These are phyloP conservation scores for Cephus spinipes DNA, from an alignment of 2,888 invertebrate genomes.

Conservation along the genomic window DNA sequence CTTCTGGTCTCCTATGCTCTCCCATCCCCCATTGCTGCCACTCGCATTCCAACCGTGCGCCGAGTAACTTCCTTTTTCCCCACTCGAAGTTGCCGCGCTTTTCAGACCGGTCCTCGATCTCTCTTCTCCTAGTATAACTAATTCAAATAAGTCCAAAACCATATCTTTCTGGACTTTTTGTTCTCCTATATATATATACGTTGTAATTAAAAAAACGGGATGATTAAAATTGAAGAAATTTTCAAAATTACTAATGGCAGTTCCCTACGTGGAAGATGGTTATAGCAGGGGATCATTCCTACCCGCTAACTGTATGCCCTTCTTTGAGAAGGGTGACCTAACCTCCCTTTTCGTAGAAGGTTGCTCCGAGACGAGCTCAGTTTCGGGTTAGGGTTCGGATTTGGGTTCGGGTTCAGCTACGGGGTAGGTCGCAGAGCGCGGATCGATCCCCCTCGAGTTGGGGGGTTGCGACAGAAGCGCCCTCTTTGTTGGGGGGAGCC, in stretches of 20 bases:
- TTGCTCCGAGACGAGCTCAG: constrained; percentile 4
- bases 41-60: not conserved
- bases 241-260: not conserved
- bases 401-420: constrained; percentile 42
- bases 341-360: constrained; percentile 1
- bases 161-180: constrained; percentile 3
- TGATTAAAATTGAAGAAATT: not conserved
- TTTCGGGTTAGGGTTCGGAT: constrained; percentile 31
- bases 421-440: constrained; percentile 44
- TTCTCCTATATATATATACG: not conserved
- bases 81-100: not conserved
- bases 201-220: not conserved
- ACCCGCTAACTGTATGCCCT: not conserved
- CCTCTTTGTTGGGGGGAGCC: constrained; percentile 35
- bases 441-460: constrained; percentile 55
- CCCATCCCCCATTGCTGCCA: not conserved
- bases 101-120: not conserved
- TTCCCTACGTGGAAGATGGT: not conserved
- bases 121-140: not conserved
- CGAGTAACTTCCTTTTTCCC: not conserved
- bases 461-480: constrained; percentile 37
- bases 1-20: not conserved
- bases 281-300: not conserved
- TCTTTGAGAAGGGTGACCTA: constrained; percentile 6
- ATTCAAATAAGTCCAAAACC: not conserved